These are phyloP conservation scores for Formica exsecta DNA, from an alignment of 1,140 invertebrate genomes.

Conservation along the genomic window DNA sequence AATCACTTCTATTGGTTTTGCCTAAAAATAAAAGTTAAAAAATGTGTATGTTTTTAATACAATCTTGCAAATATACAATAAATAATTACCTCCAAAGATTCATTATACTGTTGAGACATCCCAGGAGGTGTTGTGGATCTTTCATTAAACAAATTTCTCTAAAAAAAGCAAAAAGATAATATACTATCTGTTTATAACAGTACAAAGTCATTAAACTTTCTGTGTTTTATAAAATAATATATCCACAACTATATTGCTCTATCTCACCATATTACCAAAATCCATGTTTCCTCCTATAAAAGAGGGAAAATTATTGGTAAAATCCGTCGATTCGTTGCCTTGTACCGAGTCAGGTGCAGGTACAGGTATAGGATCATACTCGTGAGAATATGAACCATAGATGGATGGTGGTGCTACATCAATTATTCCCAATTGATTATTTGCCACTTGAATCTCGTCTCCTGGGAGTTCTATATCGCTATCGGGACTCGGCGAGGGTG, in stretches of 20 bases:
- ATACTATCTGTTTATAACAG: neutral
- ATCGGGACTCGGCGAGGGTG: slow-evolving; percentile 94
- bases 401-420: slow-evolving; percentile 83
- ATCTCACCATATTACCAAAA: slow-evolving; percentile 84
- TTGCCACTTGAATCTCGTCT: slow-evolving; percentile 79
- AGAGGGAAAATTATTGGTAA: slow-evolving; percentile 84
- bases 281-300: slow-evolving; percentile 86
- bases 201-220: neutral
- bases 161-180: slow-evolving; percentile 58
- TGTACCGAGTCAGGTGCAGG: slow-evolving; percentile 78
- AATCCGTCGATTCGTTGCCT: slow-evolving; percentile 79
- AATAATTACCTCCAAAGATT: slow-evolving; percentile 81
- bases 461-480: slow-evolving; percentile 92
- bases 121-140: slow-evolving; percentile 77
- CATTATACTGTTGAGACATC: slow-evolving; percentile 80
- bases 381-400: slow-evolving; percentile 84
- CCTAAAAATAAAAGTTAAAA: slow-evolving; percentile 74
- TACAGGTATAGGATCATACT: slow-evolving; percentile 82
- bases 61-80: slow-evolving; percentile 16
- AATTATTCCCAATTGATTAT: slow-evolving; percentile 81
- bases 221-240: neutral
- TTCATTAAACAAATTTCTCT: slow-evolving; percentile 85
- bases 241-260: neutral
- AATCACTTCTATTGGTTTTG: slow-evolving; percentile 88
- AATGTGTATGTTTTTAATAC: slow-evolving; percentile 8